These are phyloP conservation scores for Scaptomyza graminum DNA, from an alignment of 1,140 invertebrate genomes.

Conservation along the genomic window DNA sequence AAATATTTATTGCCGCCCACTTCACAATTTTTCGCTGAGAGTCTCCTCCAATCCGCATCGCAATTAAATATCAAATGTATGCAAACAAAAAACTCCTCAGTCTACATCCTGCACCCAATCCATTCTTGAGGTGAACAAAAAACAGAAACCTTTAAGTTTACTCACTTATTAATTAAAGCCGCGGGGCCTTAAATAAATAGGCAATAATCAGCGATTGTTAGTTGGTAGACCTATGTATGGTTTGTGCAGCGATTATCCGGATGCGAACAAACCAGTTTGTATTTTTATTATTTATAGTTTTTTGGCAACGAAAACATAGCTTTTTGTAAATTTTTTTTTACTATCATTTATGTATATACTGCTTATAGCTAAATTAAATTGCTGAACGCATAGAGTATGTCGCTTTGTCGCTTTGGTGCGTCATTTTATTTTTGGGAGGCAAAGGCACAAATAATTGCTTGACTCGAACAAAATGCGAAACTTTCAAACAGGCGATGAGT, in stretches of 20 bases:
- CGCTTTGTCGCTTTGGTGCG: conserved; percentile 14
- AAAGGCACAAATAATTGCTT: not conserved
- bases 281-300: conserved; percentile 18
- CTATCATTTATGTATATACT: not conserved
- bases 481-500: not conserved
- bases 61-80: conserved; percentile 29
- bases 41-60: conserved; percentile 9
- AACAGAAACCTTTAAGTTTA: not conserved
- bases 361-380: conserved; percentile 32
- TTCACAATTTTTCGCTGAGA: conserved; percentile 26
- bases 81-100: conserved; percentile 27
- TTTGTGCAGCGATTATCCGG: conserved; percentile 42
- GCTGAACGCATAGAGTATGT: conserved; percentile 31
- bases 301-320: conserved; percentile 36
- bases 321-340: conserved; percentile 18
- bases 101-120: conserved; percentile 37
- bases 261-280: conserved; percentile 49
- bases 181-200: conserved; percentile 39
- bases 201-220: conserved; percentile 14
- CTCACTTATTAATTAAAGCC: conserved; percentile 38
- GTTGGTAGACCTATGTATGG: conserved; percentile 5
- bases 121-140: conserved; percentile 17
- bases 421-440: conserved; percentile 15
- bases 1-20: conserved; percentile 13
- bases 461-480: conserved; percentile 10